Evolutionary conservation across 2,797 vertebrate genomes (phyloP).

Genomic region (Oophaga sylvatica): DNA sequence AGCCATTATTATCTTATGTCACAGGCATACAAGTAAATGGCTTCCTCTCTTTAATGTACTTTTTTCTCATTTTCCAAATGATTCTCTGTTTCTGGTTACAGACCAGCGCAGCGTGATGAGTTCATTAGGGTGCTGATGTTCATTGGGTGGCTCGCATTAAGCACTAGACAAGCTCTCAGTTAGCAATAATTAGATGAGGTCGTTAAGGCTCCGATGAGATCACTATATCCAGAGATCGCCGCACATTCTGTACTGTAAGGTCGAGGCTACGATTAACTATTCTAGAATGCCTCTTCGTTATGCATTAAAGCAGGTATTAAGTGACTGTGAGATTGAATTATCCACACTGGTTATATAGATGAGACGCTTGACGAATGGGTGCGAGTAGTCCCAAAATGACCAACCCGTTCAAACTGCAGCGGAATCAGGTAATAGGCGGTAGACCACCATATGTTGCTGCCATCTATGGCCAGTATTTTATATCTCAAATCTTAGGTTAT

Average conservation of each 20-base stretch:
- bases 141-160: conserved; percentile 70
- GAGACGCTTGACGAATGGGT: background rate
- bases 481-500: background rate
- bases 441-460: background rate
- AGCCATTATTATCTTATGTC: conserved; percentile 66
- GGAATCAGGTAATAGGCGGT: background rate
- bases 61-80: conserved; percentile 71
- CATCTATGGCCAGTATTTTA: background rate
- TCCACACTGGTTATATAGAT: background rate
- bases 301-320: conserved; percentile 67
- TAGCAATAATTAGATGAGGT: conserved; percentile 76
- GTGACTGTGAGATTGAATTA: conserved; percentile 50
- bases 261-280: conserved; percentile 73
- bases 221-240: conserved; percentile 70
- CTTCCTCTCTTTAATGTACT: conserved; percentile 68
- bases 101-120: conserved; percentile 66
- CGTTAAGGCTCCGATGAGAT: conserved; percentile 76
- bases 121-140: conserved; percentile 71
- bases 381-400: background rate
- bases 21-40: conserved; percentile 68
- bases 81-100: conserved; percentile 72
- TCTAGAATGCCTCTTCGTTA: conserved; percentile 64
- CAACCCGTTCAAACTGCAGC: background rate
- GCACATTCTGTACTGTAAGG: conserved; percentile 69
- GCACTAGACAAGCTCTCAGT: conserved; percentile 68